Evolutionary conservation across 2,113 vertebrate species (phyloP).

Genomic region (Amblyornis subalaris): DNA sequence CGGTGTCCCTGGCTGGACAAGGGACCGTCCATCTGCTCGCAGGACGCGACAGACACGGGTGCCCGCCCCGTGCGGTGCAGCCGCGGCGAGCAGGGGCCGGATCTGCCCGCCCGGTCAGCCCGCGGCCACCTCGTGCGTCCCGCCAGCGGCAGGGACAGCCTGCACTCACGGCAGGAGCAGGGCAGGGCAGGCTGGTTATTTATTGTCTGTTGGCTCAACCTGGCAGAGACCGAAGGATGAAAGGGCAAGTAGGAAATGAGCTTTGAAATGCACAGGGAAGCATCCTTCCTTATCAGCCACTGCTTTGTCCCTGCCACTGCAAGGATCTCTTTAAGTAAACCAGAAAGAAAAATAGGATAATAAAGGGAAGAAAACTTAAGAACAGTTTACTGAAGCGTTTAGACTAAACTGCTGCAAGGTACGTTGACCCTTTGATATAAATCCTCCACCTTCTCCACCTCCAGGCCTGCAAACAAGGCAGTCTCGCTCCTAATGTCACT

Average conservation of each 20-base stretch:
- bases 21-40: not conserved
- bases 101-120: fast-evolving
- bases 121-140: fast-evolving
- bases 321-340: not conserved
- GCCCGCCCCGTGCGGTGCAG: not conserved
- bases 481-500: not conserved
- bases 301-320: not conserved
- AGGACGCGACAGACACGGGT: fast-evolving
- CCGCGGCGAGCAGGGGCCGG: fast-evolving
- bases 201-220: not conserved
- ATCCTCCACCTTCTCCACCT: not conserved
- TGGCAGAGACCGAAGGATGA: fast-evolving
- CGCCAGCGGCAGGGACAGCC: no score
- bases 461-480: not conserved
- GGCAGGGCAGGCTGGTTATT: not conserved
- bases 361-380: not conserved
- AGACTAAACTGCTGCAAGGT: not conserved
- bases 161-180: fast-evolving
- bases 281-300: not conserved
- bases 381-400: not conserved
- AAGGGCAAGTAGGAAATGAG: not conserved
- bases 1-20: fast-evolving
- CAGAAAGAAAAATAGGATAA: not conserved
- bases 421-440: not conserved
- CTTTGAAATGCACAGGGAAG: not conserved